A percentile compares a stretch with the other conserved stretches of the same genome.
Conservation (phyloP, 2,797 vertebrate species). For the Tragopan temminckii region DNA sequence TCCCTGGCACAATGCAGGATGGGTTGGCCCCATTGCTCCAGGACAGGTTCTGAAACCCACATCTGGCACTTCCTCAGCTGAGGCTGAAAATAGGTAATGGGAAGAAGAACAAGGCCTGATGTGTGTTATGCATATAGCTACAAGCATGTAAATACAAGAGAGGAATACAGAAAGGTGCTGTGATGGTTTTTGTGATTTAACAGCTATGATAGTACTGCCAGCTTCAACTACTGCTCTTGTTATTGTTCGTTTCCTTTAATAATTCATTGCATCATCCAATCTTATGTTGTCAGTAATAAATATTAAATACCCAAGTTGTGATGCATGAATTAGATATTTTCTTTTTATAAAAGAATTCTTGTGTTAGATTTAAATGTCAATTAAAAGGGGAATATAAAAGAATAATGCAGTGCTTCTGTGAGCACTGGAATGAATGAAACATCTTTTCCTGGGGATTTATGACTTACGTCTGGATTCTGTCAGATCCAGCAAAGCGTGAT, state of each 20-base stretch:
- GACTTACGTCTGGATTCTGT: not conserved
- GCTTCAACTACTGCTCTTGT: slow-evolving; percentile 6
- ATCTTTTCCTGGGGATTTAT: not conserved
- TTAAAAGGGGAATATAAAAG: slow-evolving; percentile 36
- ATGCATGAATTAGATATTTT: slow-evolving; percentile 45
- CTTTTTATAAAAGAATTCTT: slow-evolving; percentile 30
- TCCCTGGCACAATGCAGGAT: not conserved
- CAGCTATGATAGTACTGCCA: not conserved
- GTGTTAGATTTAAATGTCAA: slow-evolving; percentile 52
- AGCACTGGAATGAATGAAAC: not conserved
- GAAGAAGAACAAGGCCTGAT: not conserved
- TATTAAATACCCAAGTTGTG: slow-evolving; percentile 37
- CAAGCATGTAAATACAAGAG: not conserved
- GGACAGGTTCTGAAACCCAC: not conserved
- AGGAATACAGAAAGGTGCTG: not conserved
- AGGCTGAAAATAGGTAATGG: not conserved
- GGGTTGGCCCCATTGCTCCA: slow-evolving; percentile 2
- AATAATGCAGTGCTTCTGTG: not conserved
- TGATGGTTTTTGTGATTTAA: slow-evolving; percentile 18
- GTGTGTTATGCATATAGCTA: not conserved
- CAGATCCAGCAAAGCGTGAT: not conserved
- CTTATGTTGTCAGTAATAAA: slow-evolving; percentile 42
- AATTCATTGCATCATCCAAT: slow-evolving; percentile 56
- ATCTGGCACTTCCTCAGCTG: not conserved
- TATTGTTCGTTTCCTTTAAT: slow-evolving; percentile 41